These are phyloP conservation scores for Morpho achilles DNA, from an alignment of 2,888 invertebrate species.

Conservation along the genomic window DNA sequence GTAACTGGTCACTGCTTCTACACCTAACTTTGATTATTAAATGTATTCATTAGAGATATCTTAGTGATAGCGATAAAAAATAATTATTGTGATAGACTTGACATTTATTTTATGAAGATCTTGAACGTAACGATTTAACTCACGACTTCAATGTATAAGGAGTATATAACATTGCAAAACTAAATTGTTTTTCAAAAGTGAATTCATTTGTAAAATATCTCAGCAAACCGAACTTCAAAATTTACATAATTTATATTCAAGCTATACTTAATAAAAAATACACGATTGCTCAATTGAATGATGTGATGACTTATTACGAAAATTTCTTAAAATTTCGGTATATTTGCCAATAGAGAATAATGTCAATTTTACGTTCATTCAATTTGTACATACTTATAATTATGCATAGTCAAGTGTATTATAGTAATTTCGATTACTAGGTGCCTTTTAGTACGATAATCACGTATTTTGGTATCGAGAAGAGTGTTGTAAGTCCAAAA, in stretches of 20 bases:
- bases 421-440: not conserved
- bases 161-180: no score
- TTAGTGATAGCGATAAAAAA: no score
- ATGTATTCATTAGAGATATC: no score
- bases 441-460: conserved; percentile 60
- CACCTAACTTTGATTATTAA: conserved; percentile 6
- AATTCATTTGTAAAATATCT: conserved; percentile 4
- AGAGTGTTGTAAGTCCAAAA: conserved; percentile 74
- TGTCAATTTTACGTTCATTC: no score
- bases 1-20: conserved; percentile 39
- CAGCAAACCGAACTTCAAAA: conserved; percentile 22
- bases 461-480: conserved; percentile 71
- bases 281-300: conserved; percentile 36
- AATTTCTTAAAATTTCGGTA: conserved; percentile 31
- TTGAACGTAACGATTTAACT: no score
- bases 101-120: no score
- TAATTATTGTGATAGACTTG: no score
- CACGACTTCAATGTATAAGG: no score
- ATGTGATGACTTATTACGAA: conserved; percentile 38
- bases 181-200: not conserved
- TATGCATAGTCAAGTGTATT: not conserved
- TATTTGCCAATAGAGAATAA: conserved; percentile 22
- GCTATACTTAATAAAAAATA: conserved; percentile 16
- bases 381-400: no score
- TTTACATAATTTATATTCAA: conserved; percentile 40